Percentiles rank a stretch among this genome's conserved stretches.
Conservation (phyloP, 2,888 invertebrate genomes). For the Diarsia rubi region DNA sequence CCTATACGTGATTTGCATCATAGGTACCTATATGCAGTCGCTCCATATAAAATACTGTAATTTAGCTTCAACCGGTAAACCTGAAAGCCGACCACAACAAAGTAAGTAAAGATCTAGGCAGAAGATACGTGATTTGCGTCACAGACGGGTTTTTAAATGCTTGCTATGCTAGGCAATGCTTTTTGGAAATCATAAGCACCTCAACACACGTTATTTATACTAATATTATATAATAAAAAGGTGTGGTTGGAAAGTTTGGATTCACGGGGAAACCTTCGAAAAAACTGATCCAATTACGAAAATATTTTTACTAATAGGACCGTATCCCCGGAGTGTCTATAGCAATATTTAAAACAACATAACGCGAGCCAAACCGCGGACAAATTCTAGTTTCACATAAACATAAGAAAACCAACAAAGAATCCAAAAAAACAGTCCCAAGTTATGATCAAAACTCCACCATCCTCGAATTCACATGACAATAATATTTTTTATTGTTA, state of each 20-base stretch:
- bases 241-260: neutral
- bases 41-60: too few species aligned
- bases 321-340: neutral
- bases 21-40: neutral
- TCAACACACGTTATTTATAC: too few species aligned
- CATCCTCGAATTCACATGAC: constrained; percentile 64
- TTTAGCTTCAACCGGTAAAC: neutral
- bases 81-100: neutral
- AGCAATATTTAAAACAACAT: neutral
- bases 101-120: neutral
- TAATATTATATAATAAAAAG: neutral
- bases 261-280: neutral
- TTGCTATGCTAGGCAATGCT: too few species aligned
- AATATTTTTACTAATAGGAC: neutral
- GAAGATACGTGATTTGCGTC: too few species aligned
- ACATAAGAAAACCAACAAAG: constrained; percentile 6
- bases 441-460: constrained; percentile 52
- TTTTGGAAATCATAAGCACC: neutral
- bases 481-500: constrained; percentile 76
- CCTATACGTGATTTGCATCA: neutral
- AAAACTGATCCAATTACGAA: neutral
- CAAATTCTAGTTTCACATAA: neutral
- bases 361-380: neutral
- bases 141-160: too few species aligned
- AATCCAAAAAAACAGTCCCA: constrained; percentile 20